Base-by-base conservation (phyloP, 2,888 invertebrate species). In the Drosophila stalkeri region DNA sequence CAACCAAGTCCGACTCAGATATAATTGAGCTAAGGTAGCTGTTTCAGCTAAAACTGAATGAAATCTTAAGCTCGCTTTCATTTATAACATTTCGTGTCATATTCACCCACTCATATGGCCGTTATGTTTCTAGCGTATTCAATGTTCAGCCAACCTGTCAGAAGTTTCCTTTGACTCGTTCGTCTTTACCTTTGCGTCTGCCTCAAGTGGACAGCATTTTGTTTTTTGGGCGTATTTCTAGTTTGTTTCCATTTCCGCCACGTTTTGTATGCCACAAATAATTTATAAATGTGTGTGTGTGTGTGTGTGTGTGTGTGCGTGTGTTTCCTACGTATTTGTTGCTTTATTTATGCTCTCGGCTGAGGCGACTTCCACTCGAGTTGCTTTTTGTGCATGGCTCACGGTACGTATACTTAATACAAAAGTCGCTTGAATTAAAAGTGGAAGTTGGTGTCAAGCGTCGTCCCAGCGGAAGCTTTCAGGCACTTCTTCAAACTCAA, bases 141-240 rank as follows among this genome's bases (percentile, higher is more conserved):
- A 20, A n/a, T 44, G 20, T 57, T 33, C 57, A 41, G 41, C 27
- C 55, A 31, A 41, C 39, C 55, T 41, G 52, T 54, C 52, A 54
- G 3, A 54, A 54, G 16, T 23, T 55, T 12, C 31, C 20, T 37
- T 37, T 31, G 18, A 27, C 35, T 12, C 23, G 37, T 51, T 31
- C 41, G 57, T 57, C 57, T 69, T 23, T 44, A 35, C 60, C 63
- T 72, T 63, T 62, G 44, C 62, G 39, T 55, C 52, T 61, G 49
- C 31, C 66, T 76, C 78, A 80, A 86, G 89, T 85, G 86, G 88
- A 87, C 87, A 85, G 60, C 77, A 76, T 87, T 89, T 86, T 82
- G 77, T 75, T 74, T 73, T 73, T 62, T 62, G 59, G 67, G 56
- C 59, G 44, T 59, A 71, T 66, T 80, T 77, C 78, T 77, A 67